Conservation (phyloP, 2,888 invertebrate genomes). For the Cecidostiba fungosa region DNA sequence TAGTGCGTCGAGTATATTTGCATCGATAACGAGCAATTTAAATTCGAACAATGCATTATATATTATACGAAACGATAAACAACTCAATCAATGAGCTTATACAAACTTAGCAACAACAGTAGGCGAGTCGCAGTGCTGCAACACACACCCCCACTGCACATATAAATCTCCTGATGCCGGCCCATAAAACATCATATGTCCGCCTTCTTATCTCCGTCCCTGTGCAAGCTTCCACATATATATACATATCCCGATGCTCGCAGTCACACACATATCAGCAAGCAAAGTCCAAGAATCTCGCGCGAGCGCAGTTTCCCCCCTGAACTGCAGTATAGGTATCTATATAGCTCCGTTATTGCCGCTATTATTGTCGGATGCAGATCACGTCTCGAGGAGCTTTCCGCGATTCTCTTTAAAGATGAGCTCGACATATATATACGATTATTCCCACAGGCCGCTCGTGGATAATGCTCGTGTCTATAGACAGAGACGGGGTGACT, state of each 20-base stretch:
- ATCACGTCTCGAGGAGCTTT: constrained; percentile 58
- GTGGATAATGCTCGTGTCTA: constrained; percentile 63
- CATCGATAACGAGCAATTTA: background rate
- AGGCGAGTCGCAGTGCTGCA: no score
- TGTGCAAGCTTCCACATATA: background rate
- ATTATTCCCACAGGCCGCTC: constrained; percentile 59
- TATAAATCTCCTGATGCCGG: constrained; percentile 30
- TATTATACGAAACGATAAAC: no score
- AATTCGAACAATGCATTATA: no score
- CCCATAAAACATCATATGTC: constrained; percentile 35
- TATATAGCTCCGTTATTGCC: constrained; percentile 5
- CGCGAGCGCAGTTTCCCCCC: background rate
- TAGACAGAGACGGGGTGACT: constrained; percentile 47
- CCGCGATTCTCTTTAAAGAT: constrained; percentile 58
- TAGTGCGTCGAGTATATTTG: background rate
- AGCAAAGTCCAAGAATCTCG: background rate
- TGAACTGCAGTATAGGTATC: background rate
- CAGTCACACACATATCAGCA: background rate
- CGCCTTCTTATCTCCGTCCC: constrained; percentile 34
- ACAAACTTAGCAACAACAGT: no score
- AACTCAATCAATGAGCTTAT: no score
- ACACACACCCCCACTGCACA: background rate
- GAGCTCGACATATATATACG: constrained; percentile 34
- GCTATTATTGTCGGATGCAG: constrained; percentile 52
- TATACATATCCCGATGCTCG: background rate